Evolutionary conservation across 2,888 invertebrate species (phyloP).

Genomic region (Pilophorus perplexus): DNA sequence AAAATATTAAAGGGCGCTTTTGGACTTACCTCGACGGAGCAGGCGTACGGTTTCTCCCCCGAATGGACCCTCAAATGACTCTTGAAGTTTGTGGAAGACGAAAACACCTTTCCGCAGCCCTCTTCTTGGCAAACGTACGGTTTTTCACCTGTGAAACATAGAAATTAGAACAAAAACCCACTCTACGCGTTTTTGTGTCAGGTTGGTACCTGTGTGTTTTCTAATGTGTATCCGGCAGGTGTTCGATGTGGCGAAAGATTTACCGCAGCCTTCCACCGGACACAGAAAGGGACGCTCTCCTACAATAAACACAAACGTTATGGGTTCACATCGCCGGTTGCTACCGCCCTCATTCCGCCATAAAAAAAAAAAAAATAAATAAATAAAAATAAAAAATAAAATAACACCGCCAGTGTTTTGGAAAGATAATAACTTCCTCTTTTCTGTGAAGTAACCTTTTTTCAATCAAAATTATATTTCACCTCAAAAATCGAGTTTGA

Average conservation of each 20-base stretch:
- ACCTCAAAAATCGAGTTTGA: too few relatives aligned
- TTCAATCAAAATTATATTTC: too few relatives aligned
- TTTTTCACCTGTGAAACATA: slow-evolving; percentile 56
- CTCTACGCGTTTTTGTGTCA: not conserved
- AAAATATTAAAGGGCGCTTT: too few relatives aligned
- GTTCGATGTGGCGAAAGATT: slow-evolving; percentile 67
- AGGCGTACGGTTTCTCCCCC: slow-evolving; percentile 66
- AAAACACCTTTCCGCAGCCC: slow-evolving; percentile 63
- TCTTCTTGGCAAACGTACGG: slow-evolving; percentile 62
- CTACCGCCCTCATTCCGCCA: too few relatives aligned
- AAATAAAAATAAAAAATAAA: too few relatives aligned
- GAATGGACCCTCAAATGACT: slow-evolving; percentile 68
- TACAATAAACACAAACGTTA: slow-evolving; percentile 44
- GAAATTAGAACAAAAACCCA: not conserved
- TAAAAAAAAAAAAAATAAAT: too few relatives aligned
- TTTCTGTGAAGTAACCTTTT: too few relatives aligned
- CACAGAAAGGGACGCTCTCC: slow-evolving; percentile 52
- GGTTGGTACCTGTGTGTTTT: slow-evolving; percentile 60
- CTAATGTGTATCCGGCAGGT: slow-evolving; percentile 66
- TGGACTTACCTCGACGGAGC: slow-evolving; percentile 55
- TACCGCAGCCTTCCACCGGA: slow-evolving; percentile 57
- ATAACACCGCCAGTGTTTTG: too few relatives aligned
- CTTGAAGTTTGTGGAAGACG: slow-evolving; percentile 67
- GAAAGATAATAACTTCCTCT: too few relatives aligned
- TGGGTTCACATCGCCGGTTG: too few relatives aligned